Conservation (phyloP, 37 sponge, comb jelly and placozoan genomes). For the Oscarella lobularis region DNA sequence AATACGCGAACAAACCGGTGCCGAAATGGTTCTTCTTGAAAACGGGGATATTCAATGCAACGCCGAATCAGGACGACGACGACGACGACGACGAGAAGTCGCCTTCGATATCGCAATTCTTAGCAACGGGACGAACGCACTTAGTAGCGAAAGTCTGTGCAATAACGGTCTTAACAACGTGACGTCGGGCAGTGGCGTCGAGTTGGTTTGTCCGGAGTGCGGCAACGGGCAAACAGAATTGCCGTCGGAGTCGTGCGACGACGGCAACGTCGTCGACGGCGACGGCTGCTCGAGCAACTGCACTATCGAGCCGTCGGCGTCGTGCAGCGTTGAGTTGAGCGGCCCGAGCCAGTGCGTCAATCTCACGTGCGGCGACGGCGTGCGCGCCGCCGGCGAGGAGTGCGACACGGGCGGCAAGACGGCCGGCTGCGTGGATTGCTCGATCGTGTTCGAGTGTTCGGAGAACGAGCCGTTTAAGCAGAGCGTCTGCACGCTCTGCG, state of each 20-base stretch:
- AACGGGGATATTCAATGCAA: neutral
- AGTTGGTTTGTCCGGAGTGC: neutral
- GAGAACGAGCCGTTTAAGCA: neutral
- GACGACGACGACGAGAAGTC: neutral
- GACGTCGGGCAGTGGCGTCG: too few species aligned
- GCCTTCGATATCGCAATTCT: neutral
- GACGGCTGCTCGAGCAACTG: neutral
- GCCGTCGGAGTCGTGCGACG: neutral
- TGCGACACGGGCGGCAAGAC: neutral
- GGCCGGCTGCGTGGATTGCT: neutral
- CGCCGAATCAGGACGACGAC: neutral
- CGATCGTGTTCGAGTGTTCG: neutral
- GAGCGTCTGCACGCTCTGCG: neutral
- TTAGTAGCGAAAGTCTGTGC: neutral
- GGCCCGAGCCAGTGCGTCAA: neutral
- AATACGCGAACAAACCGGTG: neutral
- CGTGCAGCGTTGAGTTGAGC: neutral
- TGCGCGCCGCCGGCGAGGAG: neutral
- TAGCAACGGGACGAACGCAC: neutral
- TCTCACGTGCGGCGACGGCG: neutral
- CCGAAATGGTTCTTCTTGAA: neutral
- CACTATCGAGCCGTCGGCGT: neutral
- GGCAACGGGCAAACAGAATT: neutral
- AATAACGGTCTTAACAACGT: neutral
- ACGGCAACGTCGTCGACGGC: neutral